Evolutionary conservation across 1,140 invertebrate species (phyloP).

Genomic region (Drosophila micromelanica): DNA sequence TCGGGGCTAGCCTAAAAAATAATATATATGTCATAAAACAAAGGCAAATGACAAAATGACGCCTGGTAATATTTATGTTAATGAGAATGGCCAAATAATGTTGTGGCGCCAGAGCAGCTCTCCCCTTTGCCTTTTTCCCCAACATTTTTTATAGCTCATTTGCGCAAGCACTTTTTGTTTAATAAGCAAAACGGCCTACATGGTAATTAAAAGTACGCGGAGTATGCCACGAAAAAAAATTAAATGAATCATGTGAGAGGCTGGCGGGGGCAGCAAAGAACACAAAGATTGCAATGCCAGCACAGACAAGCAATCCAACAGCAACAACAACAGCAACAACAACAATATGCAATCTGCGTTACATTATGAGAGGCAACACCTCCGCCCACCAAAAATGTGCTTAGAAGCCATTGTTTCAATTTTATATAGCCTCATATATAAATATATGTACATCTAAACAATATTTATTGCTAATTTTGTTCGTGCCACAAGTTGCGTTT

Average conservation of each 20-base stretch:
- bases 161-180: conserved; percentile 59
- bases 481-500: conserved; percentile 30
- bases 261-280: conserved; percentile 13
- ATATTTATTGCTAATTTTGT: conserved; percentile 53
- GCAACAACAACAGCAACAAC: conserved; percentile 40
- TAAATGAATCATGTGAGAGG: conserved; percentile 41
- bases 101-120: conserved; percentile 52
- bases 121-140: too few relatives aligned
- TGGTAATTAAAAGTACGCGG: conserved; percentile 66
- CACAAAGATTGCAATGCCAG: conserved; percentile 26
- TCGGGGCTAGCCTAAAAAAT: conserved; percentile 53
- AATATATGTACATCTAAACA: conserved; percentile 26
- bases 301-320: conserved; percentile 4
- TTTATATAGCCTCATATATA: conserved; percentile 12
- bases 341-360: conserved; percentile 46
- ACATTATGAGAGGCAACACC: conserved; percentile 54
- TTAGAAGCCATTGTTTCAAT: conserved; percentile 61
- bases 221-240: conserved; percentile 9
- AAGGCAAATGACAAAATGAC: conserved; percentile 45
- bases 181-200: conserved; percentile 78
- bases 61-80: conserved; percentile 57
- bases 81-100: conserved; percentile 39
- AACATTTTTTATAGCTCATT: conserved; percentile 13
- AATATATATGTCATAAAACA: conserved; percentile 43
- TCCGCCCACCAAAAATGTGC: conserved; percentile 67